Evolutionary conservation across 2,888 invertebrate genomes (phyloP).

Genomic region (Polyommatus icarus): DNA sequence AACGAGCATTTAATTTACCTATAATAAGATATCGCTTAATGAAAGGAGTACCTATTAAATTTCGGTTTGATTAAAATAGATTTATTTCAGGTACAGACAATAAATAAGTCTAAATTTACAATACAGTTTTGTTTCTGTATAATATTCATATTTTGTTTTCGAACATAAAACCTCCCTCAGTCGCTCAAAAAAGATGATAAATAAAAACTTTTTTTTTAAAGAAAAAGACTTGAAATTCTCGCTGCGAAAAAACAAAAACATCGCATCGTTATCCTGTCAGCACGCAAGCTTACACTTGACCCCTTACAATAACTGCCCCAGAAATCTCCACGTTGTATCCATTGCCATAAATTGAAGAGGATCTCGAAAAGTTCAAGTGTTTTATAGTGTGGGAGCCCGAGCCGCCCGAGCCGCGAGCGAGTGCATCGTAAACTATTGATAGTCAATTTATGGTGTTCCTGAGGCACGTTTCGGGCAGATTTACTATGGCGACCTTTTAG

Average conservation of each 20-base stretch:
- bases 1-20: background rate
- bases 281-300: constrained; percentile 14
- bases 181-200: too few relatives aligned
- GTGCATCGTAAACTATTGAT: constrained; percentile 73
- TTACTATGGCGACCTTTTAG: constrained; percentile 68
- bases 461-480: constrained; percentile 72
- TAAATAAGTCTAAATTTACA: background rate
- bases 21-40: background rate
- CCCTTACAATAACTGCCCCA: background rate
- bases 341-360: constrained; percentile 45
- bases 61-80: background rate
- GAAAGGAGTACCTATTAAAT: too few relatives aligned
- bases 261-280: constrained; percentile 6
- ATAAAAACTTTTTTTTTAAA: too few relatives aligned
- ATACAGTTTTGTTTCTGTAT: too few relatives aligned
- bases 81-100: background rate
- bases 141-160: too few relatives aligned
- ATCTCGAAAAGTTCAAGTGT: constrained; percentile 50
- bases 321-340: constrained; percentile 37
- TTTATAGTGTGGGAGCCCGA: constrained; percentile 49
- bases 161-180: too few relatives aligned
- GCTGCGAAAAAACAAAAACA: background rate
- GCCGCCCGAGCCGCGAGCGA: constrained; percentile 58
- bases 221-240: background rate
- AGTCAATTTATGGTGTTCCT: constrained; percentile 72